Evolutionary conservation across 2,888 invertebrate genomes (phyloP).

Genomic region (Pandemis corylana): DNA sequence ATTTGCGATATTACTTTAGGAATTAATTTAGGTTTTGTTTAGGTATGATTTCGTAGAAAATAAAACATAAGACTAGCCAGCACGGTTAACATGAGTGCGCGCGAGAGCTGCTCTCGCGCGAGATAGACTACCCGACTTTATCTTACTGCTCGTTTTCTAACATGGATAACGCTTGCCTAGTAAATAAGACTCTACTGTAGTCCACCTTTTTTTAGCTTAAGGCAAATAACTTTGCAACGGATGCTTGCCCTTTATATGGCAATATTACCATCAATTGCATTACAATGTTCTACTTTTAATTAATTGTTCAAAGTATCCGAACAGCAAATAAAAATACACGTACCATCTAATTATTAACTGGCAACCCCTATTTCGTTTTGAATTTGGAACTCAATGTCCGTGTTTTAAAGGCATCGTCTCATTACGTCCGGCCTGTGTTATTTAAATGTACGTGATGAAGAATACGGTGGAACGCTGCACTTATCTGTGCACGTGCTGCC

Average conservation of each 20-base stretch:
- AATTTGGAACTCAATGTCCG: slow-evolving; percentile 38
- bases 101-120: too few species aligned
- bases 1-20: not conserved
- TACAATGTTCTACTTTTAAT: slow-evolving; percentile 1
- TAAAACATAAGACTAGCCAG: not conserved
- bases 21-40: not conserved
- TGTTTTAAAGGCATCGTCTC: slow-evolving; percentile 32
- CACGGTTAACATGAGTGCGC: not conserved
- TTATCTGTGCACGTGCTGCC: slow-evolving; percentile 42
- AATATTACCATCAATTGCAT: not conserved
- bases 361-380: slow-evolving; percentile 27
- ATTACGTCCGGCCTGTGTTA: slow-evolving; percentile 41
- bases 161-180: too few species aligned
- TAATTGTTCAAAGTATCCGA: not conserved
- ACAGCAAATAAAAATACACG: slow-evolving; percentile 17
- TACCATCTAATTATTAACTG: slow-evolving; percentile 27
- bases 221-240: not conserved
- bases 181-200: not conserved
- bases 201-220: not conserved
- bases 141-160: not conserved
- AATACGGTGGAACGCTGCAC: slow-evolving; percentile 49
- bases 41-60: too few species aligned
- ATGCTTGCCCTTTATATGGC: not conserved
- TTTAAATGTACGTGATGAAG: slow-evolving; percentile 53
- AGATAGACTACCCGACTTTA: too few species aligned